Conservation (phyloP, 2,113 vertebrate genomes). For the Pterophyllum scalare region DNA sequence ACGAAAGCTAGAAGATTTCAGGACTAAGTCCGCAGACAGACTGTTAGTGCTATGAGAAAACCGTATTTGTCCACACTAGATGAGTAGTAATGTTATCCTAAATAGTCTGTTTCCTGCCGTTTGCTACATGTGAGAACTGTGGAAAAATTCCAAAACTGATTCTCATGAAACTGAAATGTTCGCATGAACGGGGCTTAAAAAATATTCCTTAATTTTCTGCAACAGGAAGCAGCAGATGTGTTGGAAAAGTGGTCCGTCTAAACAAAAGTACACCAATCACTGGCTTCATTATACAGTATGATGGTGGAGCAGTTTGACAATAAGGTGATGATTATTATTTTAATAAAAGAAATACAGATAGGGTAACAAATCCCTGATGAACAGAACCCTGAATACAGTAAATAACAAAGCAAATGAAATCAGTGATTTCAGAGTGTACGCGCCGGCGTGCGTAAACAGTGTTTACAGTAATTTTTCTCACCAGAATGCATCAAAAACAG, state of each 20-base stretch:
- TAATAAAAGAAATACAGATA: not conserved
- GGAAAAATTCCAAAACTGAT: not conserved
- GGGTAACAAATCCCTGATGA: not conserved
- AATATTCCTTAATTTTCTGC: not conserved
- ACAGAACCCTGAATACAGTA: not conserved
- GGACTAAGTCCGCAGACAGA: not conserved
- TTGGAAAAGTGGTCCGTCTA: not conserved
- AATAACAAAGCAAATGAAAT: not conserved
- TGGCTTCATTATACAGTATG: not conserved
- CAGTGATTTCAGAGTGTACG: too few relatives aligned
- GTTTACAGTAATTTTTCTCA: too few relatives aligned
- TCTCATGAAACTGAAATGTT: not conserved
- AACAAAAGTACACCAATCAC: not conserved
- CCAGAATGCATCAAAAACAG: too few relatives aligned
- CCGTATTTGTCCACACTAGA: too few relatives aligned
- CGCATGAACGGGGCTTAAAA: not conserved
- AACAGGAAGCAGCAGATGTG: not conserved
- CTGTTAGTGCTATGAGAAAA: not conserved
- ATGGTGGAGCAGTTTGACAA: not conserved
- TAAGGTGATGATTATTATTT: not conserved
- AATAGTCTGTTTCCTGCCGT: not conserved
- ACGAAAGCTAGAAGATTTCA: not conserved
- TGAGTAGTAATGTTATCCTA: not conserved
- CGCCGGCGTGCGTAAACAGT: too few relatives aligned
- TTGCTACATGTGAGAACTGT: not conserved